Evolutionary conservation across 2,113 vertebrate genomes (phyloP).

Genomic region (Ophthalmotilapia sp.): DNA sequence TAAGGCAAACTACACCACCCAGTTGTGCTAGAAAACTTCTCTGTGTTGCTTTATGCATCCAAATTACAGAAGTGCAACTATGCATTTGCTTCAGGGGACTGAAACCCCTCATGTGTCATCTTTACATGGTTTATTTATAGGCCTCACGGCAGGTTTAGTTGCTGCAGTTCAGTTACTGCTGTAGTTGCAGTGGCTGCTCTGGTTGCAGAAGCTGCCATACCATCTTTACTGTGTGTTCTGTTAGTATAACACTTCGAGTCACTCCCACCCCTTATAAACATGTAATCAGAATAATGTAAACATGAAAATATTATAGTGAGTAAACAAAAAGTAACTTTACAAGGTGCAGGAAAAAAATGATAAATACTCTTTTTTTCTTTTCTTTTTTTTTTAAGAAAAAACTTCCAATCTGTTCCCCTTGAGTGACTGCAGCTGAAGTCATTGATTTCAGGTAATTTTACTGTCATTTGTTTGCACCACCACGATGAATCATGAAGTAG

Average conservation of each 20-base stretch:
- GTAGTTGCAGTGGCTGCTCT: neutral
- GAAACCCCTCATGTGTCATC: neutral
- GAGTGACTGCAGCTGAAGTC: neutral
- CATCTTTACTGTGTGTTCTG: neutral
- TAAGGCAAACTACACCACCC: neutral
- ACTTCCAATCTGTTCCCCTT: neutral
- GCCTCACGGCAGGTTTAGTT: neutral
- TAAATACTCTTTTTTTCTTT: neutral
- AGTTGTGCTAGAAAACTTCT: neutral
- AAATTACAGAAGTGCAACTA: neutral
- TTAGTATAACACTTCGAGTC: neutral
- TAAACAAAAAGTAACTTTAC: neutral
- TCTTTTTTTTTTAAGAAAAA: accelerated
- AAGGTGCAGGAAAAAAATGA: neutral
- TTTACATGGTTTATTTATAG: neutral
- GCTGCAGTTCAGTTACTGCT: neutral
- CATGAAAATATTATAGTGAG: neutral
- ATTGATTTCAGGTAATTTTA: neutral
- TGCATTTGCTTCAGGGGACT: neutral
- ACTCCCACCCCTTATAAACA: neutral
- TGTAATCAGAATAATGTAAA: neutral
- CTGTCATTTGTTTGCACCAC: neutral
- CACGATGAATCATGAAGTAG: neutral
- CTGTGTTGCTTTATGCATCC: neutral
- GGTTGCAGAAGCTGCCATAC: neutral